Base-by-base conservation (phyloP, 1,140 invertebrate genomes). In the Drosophila subobscura region DNA sequence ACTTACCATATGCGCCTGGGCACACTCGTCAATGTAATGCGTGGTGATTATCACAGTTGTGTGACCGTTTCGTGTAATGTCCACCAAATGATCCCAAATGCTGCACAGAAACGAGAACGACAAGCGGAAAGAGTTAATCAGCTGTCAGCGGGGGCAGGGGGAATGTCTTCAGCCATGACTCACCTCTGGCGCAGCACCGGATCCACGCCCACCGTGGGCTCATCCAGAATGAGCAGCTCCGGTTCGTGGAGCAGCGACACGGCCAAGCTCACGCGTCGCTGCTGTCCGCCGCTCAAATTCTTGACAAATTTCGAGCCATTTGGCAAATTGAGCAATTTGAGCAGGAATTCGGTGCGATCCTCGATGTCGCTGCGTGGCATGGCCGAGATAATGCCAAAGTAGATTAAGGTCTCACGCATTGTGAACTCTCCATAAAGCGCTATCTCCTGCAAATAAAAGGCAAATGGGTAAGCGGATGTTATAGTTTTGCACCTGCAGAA, bases 31-130 rank as follows among this genome's bases (percentile, higher is more conserved):
- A 63, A 99, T 99, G 88, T 99, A 99, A 93, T 99, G 98, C 8
- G 98, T 99, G 1, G 98, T 99, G 59, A 99, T 98, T 61, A 99
- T 98, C 37, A 99, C 97, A 7, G 98, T 99, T 20, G 96, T 98
- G 64, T 94, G 94, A n/a, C 96, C 95, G 76, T 95, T 95, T 90
- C 95, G 96, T 0, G 97, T 97, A 40, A 99, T 96, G 8, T 97
- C 95, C 12, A 98, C 95, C 67, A 99, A 92, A 93, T 99, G 97
- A 81, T 98, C 96, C 98, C 98, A 99, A 73, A 99, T 99, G 83
- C 95, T 96, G 91, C 33, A 92, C 16, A 93, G 54, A 50, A 65
- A 47, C 42, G 37, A 60, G 25, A 70, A 25, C 27, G 29, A 72
- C 66, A 27, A 53, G 37, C 37, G 40, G 42, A 41, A 76, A 65